Evolutionary conservation across 2,113 vertebrate genomes (phyloP).

Genomic region (Dunckerocampus dactyliophorus): DNA sequence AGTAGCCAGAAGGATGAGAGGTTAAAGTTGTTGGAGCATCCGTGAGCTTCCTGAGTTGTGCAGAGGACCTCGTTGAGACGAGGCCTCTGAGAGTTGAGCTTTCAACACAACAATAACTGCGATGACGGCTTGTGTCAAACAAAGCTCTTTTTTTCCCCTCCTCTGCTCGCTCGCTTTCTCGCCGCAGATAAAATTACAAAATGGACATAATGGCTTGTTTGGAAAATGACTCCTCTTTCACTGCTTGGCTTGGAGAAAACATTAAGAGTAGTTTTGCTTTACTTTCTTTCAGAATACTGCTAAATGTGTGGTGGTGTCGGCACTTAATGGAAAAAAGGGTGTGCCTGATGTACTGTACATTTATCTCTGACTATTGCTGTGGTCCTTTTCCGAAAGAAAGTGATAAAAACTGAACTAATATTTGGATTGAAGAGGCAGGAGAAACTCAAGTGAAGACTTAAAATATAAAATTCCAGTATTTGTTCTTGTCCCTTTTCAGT

Average conservation of each 20-base stretch:
- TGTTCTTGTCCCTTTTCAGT: neutral
- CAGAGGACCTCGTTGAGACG: slow-evolving; percentile 53
- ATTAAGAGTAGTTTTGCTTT: too few relatives aligned
- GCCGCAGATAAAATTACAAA: slow-evolving; percentile 16
- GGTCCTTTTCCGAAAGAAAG: too few relatives aligned
- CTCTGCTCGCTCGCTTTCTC: neutral
- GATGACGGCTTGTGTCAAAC: slow-evolving; percentile 70
- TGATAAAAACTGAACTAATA: too few relatives aligned
- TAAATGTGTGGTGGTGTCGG: too few relatives aligned
- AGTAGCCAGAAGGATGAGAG: slow-evolving; percentile 54
- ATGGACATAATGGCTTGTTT: slow-evolving; percentile 17
- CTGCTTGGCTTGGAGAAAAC: neutral
- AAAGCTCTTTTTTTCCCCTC: slow-evolving; percentile 31
- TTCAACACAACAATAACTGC: slow-evolving; percentile 59
- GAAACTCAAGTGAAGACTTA: too few relatives aligned
- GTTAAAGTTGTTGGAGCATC: slow-evolving; percentile 67
- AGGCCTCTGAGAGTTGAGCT: slow-evolving; percentile 60
- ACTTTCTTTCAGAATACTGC: too few relatives aligned
- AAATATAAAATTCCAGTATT: neutral
- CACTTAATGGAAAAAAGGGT: too few relatives aligned
- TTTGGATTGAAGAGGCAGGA: too few relatives aligned
- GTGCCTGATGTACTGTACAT: too few relatives aligned
- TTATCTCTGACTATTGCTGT: too few relatives aligned
- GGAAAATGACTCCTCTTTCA: neutral
- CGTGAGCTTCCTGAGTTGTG: slow-evolving; percentile 65